A percentile compares a stretch with the other conserved stretches of the same genome.
Evolutionary conservation across 2,113 vertebrate genomes (phyloP).

Genomic region (Jacana jacana): DNA sequence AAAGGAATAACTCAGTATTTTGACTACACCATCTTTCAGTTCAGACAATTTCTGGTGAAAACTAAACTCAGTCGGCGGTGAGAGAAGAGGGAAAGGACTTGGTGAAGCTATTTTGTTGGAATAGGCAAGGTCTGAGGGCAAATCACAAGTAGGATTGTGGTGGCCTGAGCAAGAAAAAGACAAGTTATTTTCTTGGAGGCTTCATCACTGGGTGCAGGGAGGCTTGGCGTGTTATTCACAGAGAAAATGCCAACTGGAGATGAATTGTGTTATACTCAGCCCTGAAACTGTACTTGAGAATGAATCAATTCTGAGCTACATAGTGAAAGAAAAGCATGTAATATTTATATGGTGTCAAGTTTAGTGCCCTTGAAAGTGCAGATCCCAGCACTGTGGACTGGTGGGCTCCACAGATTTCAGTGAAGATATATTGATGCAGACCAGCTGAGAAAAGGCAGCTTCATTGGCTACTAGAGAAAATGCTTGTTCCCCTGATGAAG

Average conservation of each 20-base stretch:
- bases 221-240: neutral
- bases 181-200: neutral
- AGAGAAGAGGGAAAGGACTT: neutral
- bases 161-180: neutral
- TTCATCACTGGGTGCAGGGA: neutral
- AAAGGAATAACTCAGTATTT: neutral
- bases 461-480: neutral
- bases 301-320: slow-evolving; percentile 30
- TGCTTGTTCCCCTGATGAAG: neutral
- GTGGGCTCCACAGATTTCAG: neutral
- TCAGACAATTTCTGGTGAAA: neutral
- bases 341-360: slow-evolving; percentile 32
- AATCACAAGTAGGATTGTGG: neutral
- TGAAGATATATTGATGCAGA: slow-evolving; percentile 2
- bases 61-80: neutral
- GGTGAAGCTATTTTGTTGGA: neutral
- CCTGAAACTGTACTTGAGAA: neutral
- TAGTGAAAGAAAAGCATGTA: neutral
- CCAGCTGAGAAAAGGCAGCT: neutral
- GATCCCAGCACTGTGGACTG: neutral
- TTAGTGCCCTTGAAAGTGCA: slow-evolving; percentile 27
- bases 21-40: neutral
- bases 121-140: neutral
- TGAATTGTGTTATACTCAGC: slow-evolving; percentile 8
- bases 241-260: neutral